Base-by-base conservation (phyloP, 1,140 invertebrate genomes). In the Bombus waltoni region DNA sequence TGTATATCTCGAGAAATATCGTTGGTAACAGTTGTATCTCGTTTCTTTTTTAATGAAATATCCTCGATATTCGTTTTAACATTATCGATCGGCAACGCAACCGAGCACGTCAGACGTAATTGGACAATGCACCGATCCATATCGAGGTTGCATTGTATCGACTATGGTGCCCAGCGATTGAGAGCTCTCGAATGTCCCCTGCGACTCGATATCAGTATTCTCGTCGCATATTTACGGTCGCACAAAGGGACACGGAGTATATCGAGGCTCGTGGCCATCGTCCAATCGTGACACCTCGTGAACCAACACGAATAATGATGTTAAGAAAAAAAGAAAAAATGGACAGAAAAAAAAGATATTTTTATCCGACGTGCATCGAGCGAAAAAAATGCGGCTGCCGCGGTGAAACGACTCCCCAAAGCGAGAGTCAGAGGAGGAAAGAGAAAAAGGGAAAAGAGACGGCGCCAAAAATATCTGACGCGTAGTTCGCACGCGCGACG, bases 381-480 rank as follows among this genome's bases (percentile, higher is more conserved):
- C 47, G 70, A 3, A 57, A 87, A 88, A 89, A 89, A 87, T 83
- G 71, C 83, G 79, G 28, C 79, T 68, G 77, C 32, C 13, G 11
- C 18, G 40, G 62, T 44, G 32, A 25, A 59, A 35, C 38, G 75
- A 53, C 47, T 72, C 22, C 47, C 22, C 72, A 65, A 44, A 10
- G 8, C 15, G 25, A 72, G 32, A 47, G n/a, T 62, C 32, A 40
- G 73, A 86, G 35, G 80, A 65, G 32, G 38, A 53, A 59, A 47
- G 75, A 32, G 25, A 59, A 47, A 68, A 71, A 87, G 32, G 65
- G 84, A 85, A 70, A 85, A 44, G 38, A 38, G 44, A 73, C 68
- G 76, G 59, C 44, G 86, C 87, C 85, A 89, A 88, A 92, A 91
- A 91, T 91, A 92, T 75, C 88, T 68, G 38, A 91, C 80, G 73